A percentile compares a stretch with the other conserved stretches of the same genome.
phyloP scores from a whole-genome alignment of 1,140 invertebrate genomes.

The Pemphigus obesinymphae region DNA sequence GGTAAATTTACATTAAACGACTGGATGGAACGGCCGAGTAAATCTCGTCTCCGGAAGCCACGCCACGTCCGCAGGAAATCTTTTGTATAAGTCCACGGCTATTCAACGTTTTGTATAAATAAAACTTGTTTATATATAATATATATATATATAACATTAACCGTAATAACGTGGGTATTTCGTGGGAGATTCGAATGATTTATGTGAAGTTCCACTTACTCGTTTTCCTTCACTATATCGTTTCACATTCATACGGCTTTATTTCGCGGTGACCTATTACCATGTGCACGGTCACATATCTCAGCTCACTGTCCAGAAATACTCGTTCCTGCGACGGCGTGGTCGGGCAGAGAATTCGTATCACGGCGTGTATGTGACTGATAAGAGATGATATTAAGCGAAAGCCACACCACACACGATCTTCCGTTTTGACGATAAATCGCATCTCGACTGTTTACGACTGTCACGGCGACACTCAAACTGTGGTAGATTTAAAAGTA shows the following conservation, averaged over 20 bases:
- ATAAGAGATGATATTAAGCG: neutral
- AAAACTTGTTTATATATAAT: constrained; percentile 4
- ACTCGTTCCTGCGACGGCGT: neutral
- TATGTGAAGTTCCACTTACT: constrained; percentile 12
- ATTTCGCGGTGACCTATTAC: constrained; percentile 3
- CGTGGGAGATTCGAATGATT: constrained; percentile 22
- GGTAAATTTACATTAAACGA: constrained; percentile 29
- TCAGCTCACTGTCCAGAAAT: constrained; percentile 21
- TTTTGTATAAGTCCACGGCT: constrained; percentile 11
- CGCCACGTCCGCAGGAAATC: constrained; percentile 34
- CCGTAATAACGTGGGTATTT: constrained; percentile 4
- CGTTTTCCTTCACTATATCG: neutral
- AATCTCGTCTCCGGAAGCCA: constrained; percentile 34
- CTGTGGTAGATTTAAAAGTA: too few relatives aligned
- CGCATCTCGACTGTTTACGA: neutral
- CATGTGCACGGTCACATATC: neutral
- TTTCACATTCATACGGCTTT: constrained; percentile 38
- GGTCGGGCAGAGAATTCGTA: neutral
- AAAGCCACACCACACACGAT: neutral
- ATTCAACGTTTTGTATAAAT: constrained; percentile 24
- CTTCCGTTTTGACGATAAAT: neutral
- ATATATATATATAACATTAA: constrained; percentile 23
- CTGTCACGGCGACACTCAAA: neutral
- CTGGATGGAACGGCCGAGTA: neutral
- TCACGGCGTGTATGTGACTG: neutral